Evolutionary conservation across 2,797 vertebrate genomes (phyloP).

Genomic region (Lepus townsendii): DNA sequence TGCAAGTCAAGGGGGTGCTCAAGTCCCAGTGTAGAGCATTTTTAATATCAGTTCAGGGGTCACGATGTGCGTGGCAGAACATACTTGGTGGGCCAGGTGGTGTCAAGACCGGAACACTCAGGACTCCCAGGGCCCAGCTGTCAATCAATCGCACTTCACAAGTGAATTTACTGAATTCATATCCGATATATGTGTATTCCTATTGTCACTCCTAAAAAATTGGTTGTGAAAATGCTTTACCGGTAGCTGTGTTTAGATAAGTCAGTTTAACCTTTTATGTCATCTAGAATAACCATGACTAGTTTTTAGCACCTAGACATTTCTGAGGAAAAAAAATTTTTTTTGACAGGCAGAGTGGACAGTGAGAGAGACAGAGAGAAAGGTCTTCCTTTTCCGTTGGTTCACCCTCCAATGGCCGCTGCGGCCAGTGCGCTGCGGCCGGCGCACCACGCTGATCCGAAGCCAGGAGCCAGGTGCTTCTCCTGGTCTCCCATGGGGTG

Average conservation of each 20-base stretch:
- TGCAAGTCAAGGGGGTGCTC: too few relatives aligned
- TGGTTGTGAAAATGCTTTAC: background rate
- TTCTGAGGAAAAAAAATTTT: background rate
- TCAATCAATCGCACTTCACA: background rate
- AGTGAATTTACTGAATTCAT: background rate
- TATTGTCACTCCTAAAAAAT: background rate
- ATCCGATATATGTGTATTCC: background rate
- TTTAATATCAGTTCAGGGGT: background rate
- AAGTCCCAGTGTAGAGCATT: background rate
- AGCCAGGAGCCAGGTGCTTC: too few relatives aligned
- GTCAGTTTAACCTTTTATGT: background rate
- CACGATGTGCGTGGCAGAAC: background rate
- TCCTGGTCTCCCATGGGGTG: too few relatives aligned
- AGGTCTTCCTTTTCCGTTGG: too few relatives aligned
- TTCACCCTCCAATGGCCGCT: too few relatives aligned
- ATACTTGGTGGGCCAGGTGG: too few relatives aligned
- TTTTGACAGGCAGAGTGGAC: too few relatives aligned
- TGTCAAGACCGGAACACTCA: background rate
- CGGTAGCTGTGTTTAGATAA: background rate
- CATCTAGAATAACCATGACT: background rate
- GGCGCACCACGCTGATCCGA: too few relatives aligned
- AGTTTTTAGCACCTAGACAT: background rate
- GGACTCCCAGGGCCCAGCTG: background rate
- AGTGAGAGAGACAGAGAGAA: too few relatives aligned
- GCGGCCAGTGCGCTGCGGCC: too few relatives aligned